Evolutionary conservation across 2,888 invertebrate genomes (phyloP).

Genomic region (Myathropa florea): DNA sequence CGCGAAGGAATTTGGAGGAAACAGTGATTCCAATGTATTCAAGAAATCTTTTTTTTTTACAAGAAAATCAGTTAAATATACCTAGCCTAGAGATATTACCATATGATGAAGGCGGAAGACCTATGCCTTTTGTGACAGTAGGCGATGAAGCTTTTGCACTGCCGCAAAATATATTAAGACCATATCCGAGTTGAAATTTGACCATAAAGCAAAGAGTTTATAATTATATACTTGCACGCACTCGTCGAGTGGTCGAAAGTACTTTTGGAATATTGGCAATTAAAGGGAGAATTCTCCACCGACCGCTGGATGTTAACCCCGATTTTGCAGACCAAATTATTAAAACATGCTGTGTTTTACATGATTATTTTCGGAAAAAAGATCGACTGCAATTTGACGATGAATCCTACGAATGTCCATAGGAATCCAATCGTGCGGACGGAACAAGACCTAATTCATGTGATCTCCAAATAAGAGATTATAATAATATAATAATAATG

Average conservation of each 20-base stretch:
- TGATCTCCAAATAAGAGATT: no score
- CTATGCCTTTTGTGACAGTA: background rate
- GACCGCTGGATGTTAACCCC: background rate
- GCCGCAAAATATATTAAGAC: background rate
- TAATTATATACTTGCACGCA: background rate
- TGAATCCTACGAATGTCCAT: background rate
- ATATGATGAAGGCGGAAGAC: background rate
- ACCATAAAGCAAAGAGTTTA: background rate
- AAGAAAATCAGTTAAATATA: no score
- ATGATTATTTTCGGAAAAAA: no score
- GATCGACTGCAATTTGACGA: no score
- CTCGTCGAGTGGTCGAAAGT: background rate
- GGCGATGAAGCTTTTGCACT: slow-evolving; percentile 4
- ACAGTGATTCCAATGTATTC: no score
- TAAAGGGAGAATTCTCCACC: slow-evolving; percentile 3
- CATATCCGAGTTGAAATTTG: background rate
- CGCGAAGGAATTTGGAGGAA: no score
- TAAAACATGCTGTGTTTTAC: background rate
- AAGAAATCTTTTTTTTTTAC: no score
- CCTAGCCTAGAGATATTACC: background rate
- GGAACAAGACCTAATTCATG: no score
- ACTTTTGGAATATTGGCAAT: slow-evolving; percentile 3
- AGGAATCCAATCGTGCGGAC: background rate
- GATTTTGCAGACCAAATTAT: slow-evolving; percentile 4
- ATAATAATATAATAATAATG: no score